Percentiles rank a stretch among this genome's conserved stretches.
Evolutionary conservation across 1,140 invertebrate genomes (phyloP).

Genomic region (Ceratitis capitata): DNA sequence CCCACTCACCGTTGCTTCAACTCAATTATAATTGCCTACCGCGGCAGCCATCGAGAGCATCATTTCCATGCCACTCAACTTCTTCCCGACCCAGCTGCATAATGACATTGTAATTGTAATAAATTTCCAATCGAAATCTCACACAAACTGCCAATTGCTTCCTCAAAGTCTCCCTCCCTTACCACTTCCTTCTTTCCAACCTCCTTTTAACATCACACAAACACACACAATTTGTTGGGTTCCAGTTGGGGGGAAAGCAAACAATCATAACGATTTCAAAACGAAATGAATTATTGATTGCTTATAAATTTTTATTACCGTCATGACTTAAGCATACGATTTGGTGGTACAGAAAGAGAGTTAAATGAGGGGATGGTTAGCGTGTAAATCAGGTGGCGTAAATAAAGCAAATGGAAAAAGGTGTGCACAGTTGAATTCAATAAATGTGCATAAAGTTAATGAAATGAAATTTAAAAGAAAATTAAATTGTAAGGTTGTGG

Average conservation of each 20-base stretch:
- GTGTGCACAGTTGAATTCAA: not conserved
- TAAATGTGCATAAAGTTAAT: not conserved
- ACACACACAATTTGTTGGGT: too few species aligned
- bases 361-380: not conserved
- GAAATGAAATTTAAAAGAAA: not conserved
- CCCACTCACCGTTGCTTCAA: not conserved
- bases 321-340: not conserved
- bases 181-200: not conserved
- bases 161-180: too few species aligned
- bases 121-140: conserved; percentile 8
- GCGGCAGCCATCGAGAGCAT: not conserved
- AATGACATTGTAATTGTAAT: conserved; percentile 16
- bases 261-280: conserved; percentile 2
- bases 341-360: not conserved
- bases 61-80: not conserved
- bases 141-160: not conserved
- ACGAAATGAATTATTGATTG: conserved; percentile 29
- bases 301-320: conserved; percentile 30
- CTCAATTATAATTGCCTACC: not conserved
- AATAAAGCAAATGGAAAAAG: not conserved
- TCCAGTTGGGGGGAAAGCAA: not conserved
- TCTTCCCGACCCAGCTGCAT: not conserved
- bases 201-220: not conserved
- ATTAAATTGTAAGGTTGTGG: not conserved
- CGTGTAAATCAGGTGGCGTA: not conserved